Conservation (phyloP, 2,888 invertebrate species). For the Yponomeuta sedellus region DNA sequence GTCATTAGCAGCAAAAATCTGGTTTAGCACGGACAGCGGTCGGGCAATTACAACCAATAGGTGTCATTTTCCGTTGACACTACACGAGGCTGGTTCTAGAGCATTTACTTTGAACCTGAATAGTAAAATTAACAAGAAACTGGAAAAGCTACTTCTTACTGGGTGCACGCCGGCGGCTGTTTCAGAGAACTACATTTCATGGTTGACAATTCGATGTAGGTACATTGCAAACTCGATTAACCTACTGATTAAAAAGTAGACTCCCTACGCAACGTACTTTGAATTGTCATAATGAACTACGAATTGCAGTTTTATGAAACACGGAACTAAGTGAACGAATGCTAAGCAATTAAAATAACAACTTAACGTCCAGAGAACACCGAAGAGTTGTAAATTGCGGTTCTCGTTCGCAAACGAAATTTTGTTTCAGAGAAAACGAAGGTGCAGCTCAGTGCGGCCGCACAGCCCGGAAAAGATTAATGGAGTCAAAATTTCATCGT, state of each 20-base stretch:
- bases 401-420: slow-evolving; percentile 10
- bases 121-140: slow-evolving; percentile 3
- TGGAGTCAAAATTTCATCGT: slow-evolving; percentile 70
- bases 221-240: too few relatives aligned
- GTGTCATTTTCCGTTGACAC: background rate
- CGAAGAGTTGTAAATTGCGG: slow-evolving; percentile 11
- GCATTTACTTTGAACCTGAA: background rate
- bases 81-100: background rate
- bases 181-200: too few relatives aligned
- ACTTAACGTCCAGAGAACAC: slow-evolving; percentile 1
- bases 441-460: slow-evolving; percentile 36
- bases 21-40: background rate
- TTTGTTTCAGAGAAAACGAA: slow-evolving; percentile 14
- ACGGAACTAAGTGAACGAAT: slow-evolving; percentile 5
- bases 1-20: background rate
- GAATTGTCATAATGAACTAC: too few relatives aligned
- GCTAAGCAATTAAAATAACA: slow-evolving; percentile 11
- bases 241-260: too few relatives aligned
- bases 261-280: too few relatives aligned
- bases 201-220: too few relatives aligned
- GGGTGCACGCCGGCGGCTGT: slow-evolving; percentile 40
- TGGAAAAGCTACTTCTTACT: background rate
- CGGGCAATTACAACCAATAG: background rate
- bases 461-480: slow-evolving; percentile 61
- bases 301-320: too few relatives aligned